phyloP scores from a whole-genome alignment of 2,888 invertebrate genomes.

The Sabatieria punctata region DNA sequence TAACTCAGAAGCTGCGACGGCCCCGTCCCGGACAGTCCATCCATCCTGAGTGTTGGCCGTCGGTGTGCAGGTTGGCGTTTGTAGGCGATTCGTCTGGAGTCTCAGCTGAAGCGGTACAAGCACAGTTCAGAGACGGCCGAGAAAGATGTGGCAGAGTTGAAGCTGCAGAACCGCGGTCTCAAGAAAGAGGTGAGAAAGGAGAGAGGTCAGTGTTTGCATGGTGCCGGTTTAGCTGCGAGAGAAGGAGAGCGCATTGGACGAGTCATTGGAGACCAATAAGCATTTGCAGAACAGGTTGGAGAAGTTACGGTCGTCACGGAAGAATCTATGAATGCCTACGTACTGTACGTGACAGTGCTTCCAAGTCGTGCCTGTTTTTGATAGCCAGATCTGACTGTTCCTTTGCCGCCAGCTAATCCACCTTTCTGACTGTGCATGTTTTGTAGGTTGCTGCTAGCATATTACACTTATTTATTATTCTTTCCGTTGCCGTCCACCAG shows the following conservation, averaged over 20 bases:
- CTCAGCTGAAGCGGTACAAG: conserved; percentile 82
- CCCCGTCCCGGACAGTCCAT: too few relatives aligned
- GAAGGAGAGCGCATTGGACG: conserved; percentile 26
- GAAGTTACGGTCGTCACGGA: conserved; percentile 83
- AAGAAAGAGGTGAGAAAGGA: conserved; percentile 82
- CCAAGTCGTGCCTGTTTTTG: too few relatives aligned
- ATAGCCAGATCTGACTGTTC: too few relatives aligned
- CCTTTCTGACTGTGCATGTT: too few relatives aligned
- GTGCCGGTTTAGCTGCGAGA: conserved; percentile 25
- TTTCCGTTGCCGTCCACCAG: too few relatives aligned
- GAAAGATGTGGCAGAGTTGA: conserved; percentile 80
- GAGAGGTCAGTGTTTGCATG: not conserved
- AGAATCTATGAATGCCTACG: too few relatives aligned
- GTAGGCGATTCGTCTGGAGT: conserved; percentile 71
- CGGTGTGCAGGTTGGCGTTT: conserved; percentile 43
- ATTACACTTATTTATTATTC: too few relatives aligned
- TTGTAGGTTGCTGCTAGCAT: too few relatives aligned
- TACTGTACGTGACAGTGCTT: too few relatives aligned
- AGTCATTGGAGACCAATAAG: conserved; percentile 49
- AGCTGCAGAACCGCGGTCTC: conserved; percentile 75
- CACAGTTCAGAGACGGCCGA: conserved; percentile 79
- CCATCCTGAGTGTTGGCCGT: too few relatives aligned
- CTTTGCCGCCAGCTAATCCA: too few relatives aligned
- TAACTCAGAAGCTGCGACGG: too few relatives aligned
- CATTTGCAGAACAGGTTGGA: conserved; percentile 89